Conservation (phyloP, 2,797 vertebrate genomes). For the Morelia viridis region DNA sequence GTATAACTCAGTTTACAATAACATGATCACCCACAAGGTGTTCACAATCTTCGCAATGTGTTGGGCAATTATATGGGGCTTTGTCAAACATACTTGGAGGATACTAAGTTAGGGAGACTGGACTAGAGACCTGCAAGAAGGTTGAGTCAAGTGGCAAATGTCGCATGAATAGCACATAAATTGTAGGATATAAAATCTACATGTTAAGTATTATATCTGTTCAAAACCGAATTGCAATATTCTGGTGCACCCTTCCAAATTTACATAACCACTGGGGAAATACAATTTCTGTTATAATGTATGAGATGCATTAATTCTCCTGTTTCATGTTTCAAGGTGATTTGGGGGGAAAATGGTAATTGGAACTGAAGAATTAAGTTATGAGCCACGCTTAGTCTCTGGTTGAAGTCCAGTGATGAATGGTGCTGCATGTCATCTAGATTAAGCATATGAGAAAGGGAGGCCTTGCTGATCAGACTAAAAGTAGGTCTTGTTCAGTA, state of each 20-base stretch:
- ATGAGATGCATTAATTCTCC: neutral
- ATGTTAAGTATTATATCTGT: neutral
- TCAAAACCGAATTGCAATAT: neutral
- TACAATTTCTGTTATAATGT: neutral
- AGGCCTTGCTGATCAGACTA: neutral
- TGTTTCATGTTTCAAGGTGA: neutral
- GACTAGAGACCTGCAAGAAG: neutral
- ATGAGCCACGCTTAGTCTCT: neutral
- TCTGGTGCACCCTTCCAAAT: neutral
- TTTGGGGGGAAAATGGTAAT: neutral
- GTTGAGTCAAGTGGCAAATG: neutral
- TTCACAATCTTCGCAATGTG: neutral
- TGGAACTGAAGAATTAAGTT: conserved; percentile 16
- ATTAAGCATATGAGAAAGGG: neutral
- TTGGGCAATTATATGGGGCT: neutral
- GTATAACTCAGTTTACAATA: accelerated
- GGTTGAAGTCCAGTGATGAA: neutral
- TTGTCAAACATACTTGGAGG: neutral
- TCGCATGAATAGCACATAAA: neutral
- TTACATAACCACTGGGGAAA: neutral
- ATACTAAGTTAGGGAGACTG: neutral
- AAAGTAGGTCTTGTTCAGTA: neutral
- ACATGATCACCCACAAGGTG: neutral
- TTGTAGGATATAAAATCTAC: neutral
- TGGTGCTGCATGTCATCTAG: neutral